A percentile compares a stretch with the other conserved stretches of the same genome.
Evolutionary conservation across 2,113 vertebrate species (phyloP).

Genomic region (Thryonomys swinderianus): DNA sequence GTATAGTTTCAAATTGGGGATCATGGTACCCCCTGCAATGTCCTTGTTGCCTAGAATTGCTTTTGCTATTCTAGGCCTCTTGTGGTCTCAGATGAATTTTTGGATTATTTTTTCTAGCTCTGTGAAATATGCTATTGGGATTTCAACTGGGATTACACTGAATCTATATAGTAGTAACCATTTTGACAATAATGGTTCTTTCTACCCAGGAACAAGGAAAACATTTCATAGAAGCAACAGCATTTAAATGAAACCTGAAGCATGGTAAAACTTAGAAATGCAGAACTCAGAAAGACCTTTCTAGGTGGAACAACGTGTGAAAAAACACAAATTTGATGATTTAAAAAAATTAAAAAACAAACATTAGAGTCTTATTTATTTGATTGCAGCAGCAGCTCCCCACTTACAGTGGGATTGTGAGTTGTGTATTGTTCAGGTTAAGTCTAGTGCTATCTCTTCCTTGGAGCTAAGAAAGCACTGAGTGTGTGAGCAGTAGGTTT

Average conservation of each 20-base stretch:
- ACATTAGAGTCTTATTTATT: neutral
- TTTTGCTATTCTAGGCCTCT: no score
- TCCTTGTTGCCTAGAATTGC: no score
- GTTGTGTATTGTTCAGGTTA: neutral
- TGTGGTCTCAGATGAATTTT: no score
- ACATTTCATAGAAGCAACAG: neutral
- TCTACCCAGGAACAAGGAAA: no score
- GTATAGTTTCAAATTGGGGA: no score
- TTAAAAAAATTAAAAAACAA: neutral
- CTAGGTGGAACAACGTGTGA: neutral
- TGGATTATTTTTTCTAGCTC: no score
- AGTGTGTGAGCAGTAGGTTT: neutral
- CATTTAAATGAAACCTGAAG: neutral
- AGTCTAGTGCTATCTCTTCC: neutral
- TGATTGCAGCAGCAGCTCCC: neutral
- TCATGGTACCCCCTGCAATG: no score
- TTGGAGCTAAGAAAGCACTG: neutral
- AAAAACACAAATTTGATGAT: neutral
- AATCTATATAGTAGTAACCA: no score
- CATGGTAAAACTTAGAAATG: neutral
- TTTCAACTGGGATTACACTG: no score
- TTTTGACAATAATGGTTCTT: no score
- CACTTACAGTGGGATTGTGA: no score
- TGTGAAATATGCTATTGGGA: no score
- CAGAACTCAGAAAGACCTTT: neutral